Conservation (phyloP, 2,113 vertebrate genomes). For the Leptobrachium leishanense region DNA sequence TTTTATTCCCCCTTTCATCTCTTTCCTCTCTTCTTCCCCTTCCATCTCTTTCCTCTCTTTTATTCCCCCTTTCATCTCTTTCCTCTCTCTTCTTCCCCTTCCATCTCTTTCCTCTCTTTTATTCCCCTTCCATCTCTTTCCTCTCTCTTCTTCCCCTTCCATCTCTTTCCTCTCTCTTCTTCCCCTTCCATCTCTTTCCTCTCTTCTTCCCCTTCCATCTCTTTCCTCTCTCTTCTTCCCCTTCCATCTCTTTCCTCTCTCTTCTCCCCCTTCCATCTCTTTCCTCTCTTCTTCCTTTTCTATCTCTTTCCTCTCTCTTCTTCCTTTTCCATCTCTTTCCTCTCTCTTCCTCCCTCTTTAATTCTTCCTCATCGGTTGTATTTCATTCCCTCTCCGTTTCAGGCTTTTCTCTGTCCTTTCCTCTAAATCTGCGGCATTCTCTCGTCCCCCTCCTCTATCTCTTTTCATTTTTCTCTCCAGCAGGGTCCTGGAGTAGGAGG, state of each 20-base stretch:
- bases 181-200: background rate
- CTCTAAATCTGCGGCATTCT: background rate
- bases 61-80: no score
- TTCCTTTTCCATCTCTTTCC: background rate
- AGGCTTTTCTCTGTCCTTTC: background rate
- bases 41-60: background rate
- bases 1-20: background rate
- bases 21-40: background rate
- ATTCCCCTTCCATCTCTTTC: background rate
- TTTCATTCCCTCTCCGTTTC: background rate
- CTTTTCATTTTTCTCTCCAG: conserved; percentile 28
- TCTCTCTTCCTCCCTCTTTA: background rate
- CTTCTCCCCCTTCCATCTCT: no score
- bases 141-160: background rate
- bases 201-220: no score
- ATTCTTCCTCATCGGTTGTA: background rate
- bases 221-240: background rate
- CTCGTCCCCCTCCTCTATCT: background rate
- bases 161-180: background rate
- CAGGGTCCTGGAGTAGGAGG: conserved; percentile 38
- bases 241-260: no score
- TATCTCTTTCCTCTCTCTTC: no score
- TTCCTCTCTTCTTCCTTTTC: no score
- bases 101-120: background rate
- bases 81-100: background rate